Conservation (phyloP, 2,113 vertebrate genomes). For the Hassar affinis region DNA sequence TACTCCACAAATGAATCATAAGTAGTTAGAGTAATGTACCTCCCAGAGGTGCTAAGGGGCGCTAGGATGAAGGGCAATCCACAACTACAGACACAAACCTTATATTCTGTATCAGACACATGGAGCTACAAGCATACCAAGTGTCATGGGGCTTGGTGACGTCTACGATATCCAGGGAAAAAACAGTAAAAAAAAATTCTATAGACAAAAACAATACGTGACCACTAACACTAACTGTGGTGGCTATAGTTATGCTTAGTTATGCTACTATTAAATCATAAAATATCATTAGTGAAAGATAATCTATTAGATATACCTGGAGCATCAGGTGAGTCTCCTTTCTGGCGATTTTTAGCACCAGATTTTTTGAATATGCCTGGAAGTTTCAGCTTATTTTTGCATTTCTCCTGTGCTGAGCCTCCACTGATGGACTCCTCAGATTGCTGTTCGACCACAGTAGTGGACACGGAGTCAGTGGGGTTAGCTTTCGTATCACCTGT, state of each 20-base stretch:
- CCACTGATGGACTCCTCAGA: neutral
- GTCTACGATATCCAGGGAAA: too few relatives aligned
- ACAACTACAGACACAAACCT: too few relatives aligned
- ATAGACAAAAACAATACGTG: too few relatives aligned
- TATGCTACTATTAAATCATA: neutral
- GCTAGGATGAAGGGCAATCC: too few relatives aligned
- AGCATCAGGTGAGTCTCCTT: neutral
- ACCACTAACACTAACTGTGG: too few relatives aligned
- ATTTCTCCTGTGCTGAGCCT: neutral
- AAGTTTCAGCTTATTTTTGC: neutral
- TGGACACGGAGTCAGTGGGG: neutral
- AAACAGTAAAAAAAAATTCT: too few relatives aligned
- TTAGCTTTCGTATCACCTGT: neutral
- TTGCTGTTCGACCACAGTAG: neutral
- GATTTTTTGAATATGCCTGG: slow-evolving; percentile 18
- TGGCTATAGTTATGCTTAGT: neutral
- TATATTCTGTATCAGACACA: too few relatives aligned
- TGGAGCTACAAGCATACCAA: too few relatives aligned
- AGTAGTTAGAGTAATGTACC: too few relatives aligned
- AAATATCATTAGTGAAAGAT: neutral
- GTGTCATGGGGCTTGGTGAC: too few relatives aligned
- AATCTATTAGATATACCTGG: slow-evolving; percentile 26
- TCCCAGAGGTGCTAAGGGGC: too few relatives aligned
- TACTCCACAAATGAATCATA: too few relatives aligned
- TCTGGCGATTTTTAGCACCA: neutral